Base-by-base conservation (phyloP, 2,888 invertebrate species). In the Hypolimnas misippus region DNA sequence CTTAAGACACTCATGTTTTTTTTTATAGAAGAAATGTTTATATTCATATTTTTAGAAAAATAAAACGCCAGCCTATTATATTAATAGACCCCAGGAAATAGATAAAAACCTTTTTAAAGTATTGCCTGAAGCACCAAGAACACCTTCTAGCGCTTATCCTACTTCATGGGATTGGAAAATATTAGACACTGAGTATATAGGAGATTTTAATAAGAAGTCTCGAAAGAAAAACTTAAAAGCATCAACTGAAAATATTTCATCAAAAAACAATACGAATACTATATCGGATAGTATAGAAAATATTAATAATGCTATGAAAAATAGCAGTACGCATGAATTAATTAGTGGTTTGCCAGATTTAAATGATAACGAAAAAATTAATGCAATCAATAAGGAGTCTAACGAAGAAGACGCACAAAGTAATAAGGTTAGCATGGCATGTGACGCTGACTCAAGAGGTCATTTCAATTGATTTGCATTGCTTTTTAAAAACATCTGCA, bases 41-140 rank as follows among this genome's bases (percentile, higher is more conserved):
- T 3, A 25, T 3, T 25, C 5, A 25, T 25, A 25, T 38, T 91
- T 92, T 66, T 90, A 97, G 97, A 96, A 95, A 94, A 95, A 96
- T 84, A 96, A 95, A 91, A 95, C 96, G 1, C 94, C 97, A 1
- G 94, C 94, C 8, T 96, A 95, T 83, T 97, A 98, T 81, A 94
- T 94, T 77, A 96, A 94, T 71, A 94, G 95, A 75, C 93, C 94
- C 16, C 93, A 94, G 68, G 97, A 98, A 81, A 93, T 98, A 66
- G 97, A 98, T 75, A 93, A 94, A 70, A 94, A 94, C 63, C 87
- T 94, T 51, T 88, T 97, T 29, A 93, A 93, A 66, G 93, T 94
- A 44, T 82, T 97, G 68, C 97, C 97, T 5, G 96, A 97, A 56
- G 97, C 97, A 25, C 97, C 97, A 1, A 93, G 97, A 76, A 95